phyloP scores from a whole-genome alignment of 2,888 invertebrate genomes.

The Sarcophaga subvicina region DNA sequence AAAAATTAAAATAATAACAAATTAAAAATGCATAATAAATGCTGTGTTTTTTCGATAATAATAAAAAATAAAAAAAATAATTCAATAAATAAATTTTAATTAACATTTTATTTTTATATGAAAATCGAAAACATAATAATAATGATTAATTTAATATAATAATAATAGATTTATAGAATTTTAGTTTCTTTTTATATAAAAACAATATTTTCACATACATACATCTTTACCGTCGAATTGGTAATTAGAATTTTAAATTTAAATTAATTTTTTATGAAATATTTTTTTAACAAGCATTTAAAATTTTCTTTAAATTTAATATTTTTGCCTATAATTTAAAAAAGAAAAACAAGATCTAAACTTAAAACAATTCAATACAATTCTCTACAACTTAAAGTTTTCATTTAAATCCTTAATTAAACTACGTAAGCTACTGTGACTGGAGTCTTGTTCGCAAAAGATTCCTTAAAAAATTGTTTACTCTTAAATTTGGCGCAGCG shows the following conservation, averaged over 20 bases:
- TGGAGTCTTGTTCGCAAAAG: slow-evolving; percentile 51
- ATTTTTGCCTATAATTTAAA: neutral
- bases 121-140: slow-evolving; percentile 16
- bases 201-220: slow-evolving; percentile 47
- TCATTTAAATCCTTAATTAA: slow-evolving; percentile 39
- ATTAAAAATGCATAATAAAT: slow-evolving; percentile 68
- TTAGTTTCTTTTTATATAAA: slow-evolving; percentile 10
- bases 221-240: slow-evolving; percentile 79
- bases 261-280: neutral
- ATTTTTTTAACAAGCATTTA: neutral
- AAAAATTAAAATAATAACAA: slow-evolving; percentile 31
- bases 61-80: slow-evolving; percentile 47
- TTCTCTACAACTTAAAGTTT: neutral
- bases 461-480: slow-evolving; percentile 48
- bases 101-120: slow-evolving; percentile 42
- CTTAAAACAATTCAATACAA: neutral
- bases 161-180: slow-evolving; percentile 42
- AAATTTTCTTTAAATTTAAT: slow-evolving; percentile 3
- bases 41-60: slow-evolving; percentile 81
- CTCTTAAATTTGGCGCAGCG: slow-evolving; percentile 75
- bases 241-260: slow-evolving; percentile 74
- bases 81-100: slow-evolving; percentile 47
- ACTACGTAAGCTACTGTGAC: slow-evolving; percentile 51
- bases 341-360: slow-evolving; percentile 5
- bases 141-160: slow-evolving; percentile 47